Conservation (phyloP, 2,113 vertebrate species). For the Egretta garzetta region DNA sequence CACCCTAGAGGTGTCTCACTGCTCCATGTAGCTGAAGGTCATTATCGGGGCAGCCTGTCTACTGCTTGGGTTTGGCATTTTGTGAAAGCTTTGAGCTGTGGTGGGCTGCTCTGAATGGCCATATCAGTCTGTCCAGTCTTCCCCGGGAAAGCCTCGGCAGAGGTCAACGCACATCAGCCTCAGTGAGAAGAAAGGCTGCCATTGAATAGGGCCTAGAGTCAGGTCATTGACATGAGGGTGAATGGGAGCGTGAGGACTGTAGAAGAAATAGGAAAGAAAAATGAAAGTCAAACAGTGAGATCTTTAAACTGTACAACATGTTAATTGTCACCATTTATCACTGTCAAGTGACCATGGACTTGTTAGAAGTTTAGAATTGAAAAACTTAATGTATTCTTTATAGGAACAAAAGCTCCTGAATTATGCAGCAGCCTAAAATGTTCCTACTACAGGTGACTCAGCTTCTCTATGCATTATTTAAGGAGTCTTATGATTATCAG, state of each 20-base stretch:
- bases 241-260: neutral
- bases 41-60: neutral
- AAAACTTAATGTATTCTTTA: neutral
- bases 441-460: conserved; percentile 35
- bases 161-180: fast-evolving
- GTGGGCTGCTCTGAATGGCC: neutral
- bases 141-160: neutral
- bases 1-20: neutral
- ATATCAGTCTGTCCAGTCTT: neutral
- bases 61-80: neutral
- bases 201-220: neutral
- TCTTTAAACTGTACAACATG: neutral
- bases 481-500: neutral
- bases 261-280: neutral
- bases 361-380: neutral
- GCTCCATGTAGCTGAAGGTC: neutral
- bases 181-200: neutral
- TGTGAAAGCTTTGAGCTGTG: neutral
- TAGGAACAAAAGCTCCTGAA: conserved; percentile 13
- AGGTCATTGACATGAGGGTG: neutral
- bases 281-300: neutral
- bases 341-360: neutral
- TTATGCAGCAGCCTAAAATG: neutral
- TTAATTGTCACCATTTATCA: neutral
- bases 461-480: conserved; percentile 19